Base-by-base conservation (phyloP, 2,888 invertebrate species). In the Anthophora plumipes region DNA sequence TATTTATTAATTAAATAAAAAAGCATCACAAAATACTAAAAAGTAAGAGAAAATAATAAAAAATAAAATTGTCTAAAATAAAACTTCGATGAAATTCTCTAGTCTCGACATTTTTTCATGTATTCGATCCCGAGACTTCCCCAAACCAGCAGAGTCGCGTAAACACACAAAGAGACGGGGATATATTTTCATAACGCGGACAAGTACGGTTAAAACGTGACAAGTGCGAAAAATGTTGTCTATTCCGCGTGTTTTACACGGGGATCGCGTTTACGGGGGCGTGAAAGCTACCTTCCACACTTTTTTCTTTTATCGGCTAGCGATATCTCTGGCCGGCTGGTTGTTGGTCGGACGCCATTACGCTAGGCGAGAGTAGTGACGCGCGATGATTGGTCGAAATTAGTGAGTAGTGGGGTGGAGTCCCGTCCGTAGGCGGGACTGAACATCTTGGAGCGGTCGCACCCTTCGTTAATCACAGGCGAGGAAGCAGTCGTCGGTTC, bases 261-360 rank as follows among this genome's bases (percentile, higher is more conserved):
- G 52, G 43, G 14, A 57, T 46, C 37, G 50, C 43, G 37, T 57
- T 37, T 9, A 43, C 55, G 52, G 82, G 71, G 85, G 79, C 84
- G 85, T 81, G 76, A 64, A 60, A 20, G 63, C 67, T 70, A 77
- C 57, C 70, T 73, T 63, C 48, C 46, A 57, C 43, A 17, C 39
- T 63, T 57, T 71, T 57, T 71, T n/a, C n/a, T n/a, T 86, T 82
- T 80, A 80, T 84, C 84, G 50, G 50, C 46, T 20, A 48, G 54
- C 61, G 85, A 81, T 83, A 87, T 87, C 83, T 75, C 61, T 57
- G 77, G 66, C 57, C 50, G 76, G 64, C 73, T 83, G 85, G 76
- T 77, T 77, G 69, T 66, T 59, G 63, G 77, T 70, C 68, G 83
- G 86, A 71, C 90, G 90, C 90, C 90, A 90, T 90, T 89, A 89